phyloP scores from a whole-genome alignment of 2,888 invertebrate genomes.

The Cyclophora punctaria region DNA sequence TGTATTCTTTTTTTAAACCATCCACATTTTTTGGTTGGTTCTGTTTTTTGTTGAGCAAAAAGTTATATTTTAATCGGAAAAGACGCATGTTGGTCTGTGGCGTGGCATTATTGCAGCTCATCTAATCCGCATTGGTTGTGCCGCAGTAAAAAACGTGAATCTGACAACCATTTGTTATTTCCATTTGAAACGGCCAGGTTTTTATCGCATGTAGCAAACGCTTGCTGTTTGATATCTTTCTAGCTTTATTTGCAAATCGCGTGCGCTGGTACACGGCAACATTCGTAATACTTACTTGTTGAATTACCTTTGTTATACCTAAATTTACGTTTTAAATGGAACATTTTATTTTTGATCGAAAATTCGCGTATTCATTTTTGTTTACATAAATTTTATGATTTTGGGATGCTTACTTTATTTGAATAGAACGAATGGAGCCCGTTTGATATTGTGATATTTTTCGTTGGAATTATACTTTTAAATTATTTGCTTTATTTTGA shows the following conservation, averaged over 20 bases:
- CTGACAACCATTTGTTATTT: slow-evolving; percentile 54
- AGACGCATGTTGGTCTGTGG: not conserved
- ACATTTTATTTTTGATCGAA: slow-evolving; percentile 25
- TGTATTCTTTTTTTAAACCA: too few relatives aligned
- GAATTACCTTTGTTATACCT: slow-evolving; percentile 47
- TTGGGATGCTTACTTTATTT: not conserved
- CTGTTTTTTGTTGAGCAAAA: too few relatives aligned
- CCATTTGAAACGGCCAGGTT: slow-evolving; percentile 50
- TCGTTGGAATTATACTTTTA: too few relatives aligned
- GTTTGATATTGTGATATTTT: too few relatives aligned
- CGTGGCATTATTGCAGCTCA: slow-evolving; percentile 24
- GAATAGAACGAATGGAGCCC: too few relatives aligned
- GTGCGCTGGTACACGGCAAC: slow-evolving; percentile 48
- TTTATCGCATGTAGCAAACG: slow-evolving; percentile 59
- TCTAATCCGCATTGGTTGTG: slow-evolving; percentile 29
- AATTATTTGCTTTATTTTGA: too few relatives aligned
- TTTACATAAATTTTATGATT: slow-evolving; percentile 2
- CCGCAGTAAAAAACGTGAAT: slow-evolving; percentile 36
- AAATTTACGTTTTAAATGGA: slow-evolving; percentile 30
- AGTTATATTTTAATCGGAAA: too few relatives aligned
- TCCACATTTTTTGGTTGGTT: too few relatives aligned
- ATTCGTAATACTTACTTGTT: slow-evolving; percentile 54
- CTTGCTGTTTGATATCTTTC: slow-evolving; percentile 61
- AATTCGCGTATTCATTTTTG: slow-evolving; percentile 1
- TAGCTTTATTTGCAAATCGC: slow-evolving; percentile 71